These are phyloP conservation scores for Drosophila melanosoma DNA, from an alignment of 2,888 invertebrate genomes.

Conservation along the genomic window DNA sequence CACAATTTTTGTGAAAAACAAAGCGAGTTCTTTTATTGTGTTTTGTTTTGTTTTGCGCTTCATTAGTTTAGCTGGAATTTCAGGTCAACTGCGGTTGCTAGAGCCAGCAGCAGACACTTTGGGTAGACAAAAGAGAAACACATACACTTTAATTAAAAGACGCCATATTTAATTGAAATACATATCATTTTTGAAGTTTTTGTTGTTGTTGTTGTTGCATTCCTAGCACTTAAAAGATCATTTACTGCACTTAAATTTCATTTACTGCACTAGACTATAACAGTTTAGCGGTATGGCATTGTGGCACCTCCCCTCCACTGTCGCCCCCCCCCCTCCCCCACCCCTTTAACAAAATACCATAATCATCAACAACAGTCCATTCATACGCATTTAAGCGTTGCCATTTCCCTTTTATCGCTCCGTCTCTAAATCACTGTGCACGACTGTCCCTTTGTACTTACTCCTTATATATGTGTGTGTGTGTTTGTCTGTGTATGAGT, in stretches of 20 bases:
- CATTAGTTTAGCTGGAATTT: constrained; percentile 73
- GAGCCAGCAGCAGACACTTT: constrained; percentile 18
- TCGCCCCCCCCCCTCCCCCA: neutral
- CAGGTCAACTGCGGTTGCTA: constrained; percentile 60
- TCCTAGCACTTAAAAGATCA: constrained; percentile 6
- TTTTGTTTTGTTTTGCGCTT: constrained; percentile 48
- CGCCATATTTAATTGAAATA: constrained; percentile 4
- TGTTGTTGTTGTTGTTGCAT: neutral
- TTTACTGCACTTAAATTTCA: constrained; percentile 7
- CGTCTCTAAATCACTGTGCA: constrained; percentile 51
- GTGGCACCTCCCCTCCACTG: neutral
- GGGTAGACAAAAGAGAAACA: constrained; percentile 31
- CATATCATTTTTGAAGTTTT: neutral
- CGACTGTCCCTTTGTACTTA: constrained; percentile 46
- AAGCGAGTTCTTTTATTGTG: constrained; percentile 43
- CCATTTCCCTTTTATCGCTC: constrained; percentile 29
- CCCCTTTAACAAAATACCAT: constrained; percentile 2
- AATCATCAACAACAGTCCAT: constrained; percentile 15
- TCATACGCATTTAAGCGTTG: constrained; percentile 16
- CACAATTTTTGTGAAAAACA: constrained; percentile 22
- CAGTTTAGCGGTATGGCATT: constrained; percentile 24
- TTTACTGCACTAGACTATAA: neutral
- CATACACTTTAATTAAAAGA: constrained; percentile 8
- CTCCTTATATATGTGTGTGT: neutral
- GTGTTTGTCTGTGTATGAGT: constrained; percentile 4